A percentile compares a stretch with the other conserved stretches of the same genome.
These are phyloP conservation scores for Sturnus vulgaris DNA, from an alignment of 2,113 vertebrate species.

Conservation along the genomic window DNA sequence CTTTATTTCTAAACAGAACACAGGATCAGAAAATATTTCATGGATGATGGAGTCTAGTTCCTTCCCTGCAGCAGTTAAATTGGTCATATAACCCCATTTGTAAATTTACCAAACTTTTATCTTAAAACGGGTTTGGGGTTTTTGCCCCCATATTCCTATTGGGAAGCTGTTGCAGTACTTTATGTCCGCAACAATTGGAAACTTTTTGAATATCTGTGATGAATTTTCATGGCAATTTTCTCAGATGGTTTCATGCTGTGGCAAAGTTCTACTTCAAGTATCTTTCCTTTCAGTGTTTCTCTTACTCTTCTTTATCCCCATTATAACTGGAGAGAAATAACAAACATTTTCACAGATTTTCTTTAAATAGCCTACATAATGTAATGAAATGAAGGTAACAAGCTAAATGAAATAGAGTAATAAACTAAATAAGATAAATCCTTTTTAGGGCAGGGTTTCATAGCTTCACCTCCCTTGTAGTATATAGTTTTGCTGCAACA, in stretches of 20 bases:
- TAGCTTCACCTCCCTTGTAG: background rate
- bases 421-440: background rate
- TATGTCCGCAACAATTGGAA: background rate
- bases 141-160: background rate
- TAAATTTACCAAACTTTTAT: background rate
- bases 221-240: background rate
- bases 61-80: background rate
- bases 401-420: background rate
- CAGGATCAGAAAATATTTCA: background rate
- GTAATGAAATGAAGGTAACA: background rate
- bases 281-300: background rate
- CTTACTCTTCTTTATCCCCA: background rate
- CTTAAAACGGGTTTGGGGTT: background rate
- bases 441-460: background rate
- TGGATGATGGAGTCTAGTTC: background rate
- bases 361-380: background rate
- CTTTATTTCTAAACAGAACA: background rate
- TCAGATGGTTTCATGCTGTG: background rate
- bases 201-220: background rate
- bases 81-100: background rate
- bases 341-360: background rate
- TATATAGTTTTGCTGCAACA: background rate
- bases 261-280: background rate
- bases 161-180: background rate
- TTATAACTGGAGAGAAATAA: background rate